Conservation (phyloP, 2,888 invertebrate genomes). For the Leucophenga montana region DNA sequence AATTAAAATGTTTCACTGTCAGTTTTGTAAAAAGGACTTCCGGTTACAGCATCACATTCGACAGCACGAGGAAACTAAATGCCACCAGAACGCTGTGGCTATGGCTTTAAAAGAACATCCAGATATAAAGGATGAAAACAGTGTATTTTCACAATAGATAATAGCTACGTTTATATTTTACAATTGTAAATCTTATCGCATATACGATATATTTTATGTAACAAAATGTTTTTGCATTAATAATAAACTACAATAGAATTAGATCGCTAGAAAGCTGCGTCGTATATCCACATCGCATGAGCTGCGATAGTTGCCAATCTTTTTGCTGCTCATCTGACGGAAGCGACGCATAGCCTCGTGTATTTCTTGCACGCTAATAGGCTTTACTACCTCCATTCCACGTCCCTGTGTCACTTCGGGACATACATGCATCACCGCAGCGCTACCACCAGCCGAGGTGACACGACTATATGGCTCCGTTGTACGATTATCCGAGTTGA, state of each 20-base stretch:
- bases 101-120: slow-evolving; percentile 33
- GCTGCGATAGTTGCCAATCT: slow-evolving; percentile 68
- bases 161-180: neutral
- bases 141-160: slow-evolving; percentile 9
- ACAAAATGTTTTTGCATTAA: slow-evolving; percentile 8
- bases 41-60: slow-evolving; percentile 70
- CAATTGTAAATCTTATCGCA: neutral
- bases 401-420: slow-evolving; percentile 74
- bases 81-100: slow-evolving; percentile 67
- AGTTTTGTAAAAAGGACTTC: slow-evolving; percentile 69
- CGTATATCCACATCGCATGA: slow-evolving; percentile 67
- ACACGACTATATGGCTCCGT: slow-evolving; percentile 83
- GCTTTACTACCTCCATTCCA: slow-evolving; percentile 80
- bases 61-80: slow-evolving; percentile 68
- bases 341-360: slow-evolving; percentile 86
- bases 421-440: slow-evolving; percentile 72
- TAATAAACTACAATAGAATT: slow-evolving; percentile 38
- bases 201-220: slow-evolving; percentile 12
- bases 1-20: slow-evolving; percentile 66
- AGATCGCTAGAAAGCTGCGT: slow-evolving; percentile 69
- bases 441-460: slow-evolving; percentile 69
- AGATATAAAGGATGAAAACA: slow-evolving; percentile 10
- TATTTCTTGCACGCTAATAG: slow-evolving; percentile 86
- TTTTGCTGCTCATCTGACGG: slow-evolving; percentile 68
- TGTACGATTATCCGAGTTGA: slow-evolving; percentile 81